These are phyloP conservation scores for Catharus bicknelli DNA, from an alignment of 2,113 vertebrate genomes.

Conservation along the genomic window DNA sequence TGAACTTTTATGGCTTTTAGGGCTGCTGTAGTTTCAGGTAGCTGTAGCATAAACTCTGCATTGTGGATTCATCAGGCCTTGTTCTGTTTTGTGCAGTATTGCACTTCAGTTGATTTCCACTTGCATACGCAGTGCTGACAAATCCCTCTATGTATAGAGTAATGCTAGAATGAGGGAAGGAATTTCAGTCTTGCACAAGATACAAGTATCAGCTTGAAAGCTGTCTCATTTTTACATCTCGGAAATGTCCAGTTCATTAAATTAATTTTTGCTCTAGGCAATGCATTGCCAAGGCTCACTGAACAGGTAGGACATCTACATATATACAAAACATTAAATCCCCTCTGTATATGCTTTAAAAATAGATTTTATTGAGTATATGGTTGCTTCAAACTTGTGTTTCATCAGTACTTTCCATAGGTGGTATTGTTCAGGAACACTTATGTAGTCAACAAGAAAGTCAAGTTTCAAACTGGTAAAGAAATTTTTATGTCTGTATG, in stretches of 20 bases:
- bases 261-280: neutral
- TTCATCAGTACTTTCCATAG: neutral
- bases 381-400: neutral
- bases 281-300: neutral
- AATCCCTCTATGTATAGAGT: neutral
- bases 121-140: neutral
- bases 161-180: neutral
- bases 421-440: neutral
- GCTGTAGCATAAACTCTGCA: neutral
- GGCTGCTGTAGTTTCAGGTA: rapidly evolving
- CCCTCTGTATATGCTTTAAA: neutral
- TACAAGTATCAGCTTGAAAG: neutral
- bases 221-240: neutral
- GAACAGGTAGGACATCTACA: neutral
- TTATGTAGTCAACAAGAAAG: neutral
- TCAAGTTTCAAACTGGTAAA: neutral
- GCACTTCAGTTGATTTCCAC: neutral
- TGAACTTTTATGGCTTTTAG: neutral
- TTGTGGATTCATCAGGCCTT: neutral
- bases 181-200: neutral
- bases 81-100: rapidly evolving
- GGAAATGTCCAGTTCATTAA: neutral
- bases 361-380: neutral
- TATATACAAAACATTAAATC: neutral
- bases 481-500: neutral